Conservation (phyloP, 2,888 invertebrate genomes). For the Eristalinus sepulchralis region DNA sequence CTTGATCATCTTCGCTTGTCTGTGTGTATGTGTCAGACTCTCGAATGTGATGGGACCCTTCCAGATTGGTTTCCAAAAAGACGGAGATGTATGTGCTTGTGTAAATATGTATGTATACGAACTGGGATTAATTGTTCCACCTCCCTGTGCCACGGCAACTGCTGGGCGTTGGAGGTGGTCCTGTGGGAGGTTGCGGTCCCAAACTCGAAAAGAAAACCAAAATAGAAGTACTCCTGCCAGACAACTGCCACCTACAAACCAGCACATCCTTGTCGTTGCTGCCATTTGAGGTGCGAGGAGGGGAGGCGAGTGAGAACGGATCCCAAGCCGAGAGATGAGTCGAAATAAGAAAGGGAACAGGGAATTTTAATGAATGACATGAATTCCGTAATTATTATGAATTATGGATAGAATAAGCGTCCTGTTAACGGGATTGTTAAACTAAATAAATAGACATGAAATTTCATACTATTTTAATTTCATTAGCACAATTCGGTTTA, state of each 20-base stretch:
- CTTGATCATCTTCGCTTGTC: constrained; percentile 21
- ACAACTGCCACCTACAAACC: not conserved
- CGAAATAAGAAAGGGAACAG: constrained; percentile 42
- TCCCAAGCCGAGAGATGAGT: not conserved
- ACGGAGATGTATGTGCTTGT: constrained; percentile 19
- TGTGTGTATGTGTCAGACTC: constrained; percentile 38
- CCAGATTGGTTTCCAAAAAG: constrained; percentile 63
- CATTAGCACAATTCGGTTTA: constrained; percentile 71
- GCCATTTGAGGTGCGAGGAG: not conserved
- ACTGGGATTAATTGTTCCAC: constrained; percentile 69
- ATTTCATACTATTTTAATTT: constrained; percentile 72
- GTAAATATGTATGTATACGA: constrained; percentile 63
- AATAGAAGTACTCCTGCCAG: not conserved
- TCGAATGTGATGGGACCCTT: constrained; percentile 56
- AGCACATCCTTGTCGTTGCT: not conserved
- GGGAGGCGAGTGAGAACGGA: not conserved
- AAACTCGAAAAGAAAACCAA: not conserved
- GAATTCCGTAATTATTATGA: constrained; percentile 71
- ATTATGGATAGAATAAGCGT: constrained; percentile 71
- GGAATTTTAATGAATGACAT: constrained; percentile 66
- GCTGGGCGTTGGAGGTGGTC: constrained; percentile 18
- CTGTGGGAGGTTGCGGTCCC: constrained; percentile 4
- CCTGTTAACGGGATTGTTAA: constrained; percentile 70
- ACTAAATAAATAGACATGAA: constrained; percentile 72
- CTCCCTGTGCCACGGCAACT: constrained; percentile 54